Conservation (phyloP, 2,888 invertebrate genomes). For the Pseudococcus longispinus region DNA sequence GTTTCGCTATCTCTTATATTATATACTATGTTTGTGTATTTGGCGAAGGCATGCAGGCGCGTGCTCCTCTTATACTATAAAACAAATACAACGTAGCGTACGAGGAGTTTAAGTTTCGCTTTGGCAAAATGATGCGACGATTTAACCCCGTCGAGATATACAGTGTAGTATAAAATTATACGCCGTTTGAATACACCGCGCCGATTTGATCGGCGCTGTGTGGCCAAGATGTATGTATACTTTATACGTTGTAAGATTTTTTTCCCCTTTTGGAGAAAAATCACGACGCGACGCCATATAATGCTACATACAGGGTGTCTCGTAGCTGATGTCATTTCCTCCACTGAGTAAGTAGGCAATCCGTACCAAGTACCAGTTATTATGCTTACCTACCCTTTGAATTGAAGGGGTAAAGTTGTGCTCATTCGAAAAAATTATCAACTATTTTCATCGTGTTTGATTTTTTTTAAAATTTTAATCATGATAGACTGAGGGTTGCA, state of each 20-base stretch:
- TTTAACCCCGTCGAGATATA: constrained; percentile 1
- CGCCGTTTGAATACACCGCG: background rate
- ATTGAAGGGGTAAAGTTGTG: no score
- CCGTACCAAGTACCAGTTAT: no score
- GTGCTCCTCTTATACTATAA: background rate
- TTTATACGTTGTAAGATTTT: background rate
- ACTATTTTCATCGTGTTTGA: no score
- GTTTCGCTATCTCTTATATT: background rate
- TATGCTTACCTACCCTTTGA: no score
- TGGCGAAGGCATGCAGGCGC: background rate
- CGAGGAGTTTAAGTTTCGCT: background rate
- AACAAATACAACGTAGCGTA: constrained; percentile 9
- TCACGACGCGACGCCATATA: background rate
- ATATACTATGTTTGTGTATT: background rate
- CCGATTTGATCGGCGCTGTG: background rate
- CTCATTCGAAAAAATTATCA: no score
- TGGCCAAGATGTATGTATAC: background rate
- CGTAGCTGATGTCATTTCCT: no score
- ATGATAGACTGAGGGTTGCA: no score
- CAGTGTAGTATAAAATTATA: background rate
- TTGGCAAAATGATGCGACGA: constrained; percentile 9
- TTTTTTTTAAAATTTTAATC: no score
- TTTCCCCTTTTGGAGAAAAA: background rate
- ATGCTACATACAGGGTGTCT: no score
- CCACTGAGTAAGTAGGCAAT: no score